A percentile compares a stretch with the other conserved stretches of the same genome.
These are phyloP conservation scores for Bombus balteatus DNA, from an alignment of 1,140 invertebrate genomes.

Conservation along the genomic window DNA sequence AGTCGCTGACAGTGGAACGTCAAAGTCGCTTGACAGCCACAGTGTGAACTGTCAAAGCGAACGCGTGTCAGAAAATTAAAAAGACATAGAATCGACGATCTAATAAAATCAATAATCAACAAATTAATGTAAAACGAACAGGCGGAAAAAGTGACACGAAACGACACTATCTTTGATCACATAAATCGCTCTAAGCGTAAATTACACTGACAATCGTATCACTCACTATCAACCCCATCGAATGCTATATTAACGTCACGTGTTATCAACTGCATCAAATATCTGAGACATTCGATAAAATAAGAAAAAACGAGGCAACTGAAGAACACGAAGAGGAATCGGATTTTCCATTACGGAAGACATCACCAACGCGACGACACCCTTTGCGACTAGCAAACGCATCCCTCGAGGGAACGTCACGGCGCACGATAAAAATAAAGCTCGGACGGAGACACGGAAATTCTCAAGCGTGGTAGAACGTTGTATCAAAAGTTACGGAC, in stretches of 20 bases:
- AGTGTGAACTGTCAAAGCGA: too few relatives aligned
- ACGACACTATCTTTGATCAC: not conserved
- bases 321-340: not conserved
- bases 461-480: conserved; percentile 9
- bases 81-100: too few relatives aligned
- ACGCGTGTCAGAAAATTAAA: too few relatives aligned
- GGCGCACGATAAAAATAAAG: conserved; percentile 24
- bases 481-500: conserved; percentile 45
- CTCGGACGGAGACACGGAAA: conserved; percentile 22
- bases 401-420: too few relatives aligned
- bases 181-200: not conserved
- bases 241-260: not conserved
- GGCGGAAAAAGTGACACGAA: too few relatives aligned
- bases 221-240: not conserved
- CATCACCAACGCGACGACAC: not conserved
- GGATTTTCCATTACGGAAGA: too few relatives aligned
- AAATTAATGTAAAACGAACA: too few relatives aligned
- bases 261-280: not conserved
- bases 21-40: too few relatives aligned
- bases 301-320: not conserved
- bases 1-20: too few relatives aligned
- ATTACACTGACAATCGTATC: not conserved
- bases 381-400: too few relatives aligned
- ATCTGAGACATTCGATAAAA: not conserved
- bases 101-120: too few relatives aligned